Evolutionary conservation across 2,797 vertebrate genomes (phyloP).

Genomic region (Chelidonichthys spinosus): DNA sequence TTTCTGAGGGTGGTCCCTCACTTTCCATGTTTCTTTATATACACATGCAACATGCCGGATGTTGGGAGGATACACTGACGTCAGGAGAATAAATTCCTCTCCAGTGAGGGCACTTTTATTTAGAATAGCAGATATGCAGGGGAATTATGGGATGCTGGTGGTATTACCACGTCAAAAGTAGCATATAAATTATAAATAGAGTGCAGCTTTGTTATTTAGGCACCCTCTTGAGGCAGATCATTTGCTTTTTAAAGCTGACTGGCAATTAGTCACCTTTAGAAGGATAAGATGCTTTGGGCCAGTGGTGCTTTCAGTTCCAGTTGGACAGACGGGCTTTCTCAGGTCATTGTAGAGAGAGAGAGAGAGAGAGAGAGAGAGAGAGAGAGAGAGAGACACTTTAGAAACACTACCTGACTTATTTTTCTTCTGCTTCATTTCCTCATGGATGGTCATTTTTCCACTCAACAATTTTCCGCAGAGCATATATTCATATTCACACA

Average conservation of each 20-base stretch:
- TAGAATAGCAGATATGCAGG: conserved; percentile 62
- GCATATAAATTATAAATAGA: conserved; percentile 67
- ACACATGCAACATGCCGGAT: conserved; percentile 52
- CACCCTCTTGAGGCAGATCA: conserved; percentile 39
- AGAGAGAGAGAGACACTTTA: not conserved
- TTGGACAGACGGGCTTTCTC: conserved; percentile 5
- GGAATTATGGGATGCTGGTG: conserved; percentile 62
- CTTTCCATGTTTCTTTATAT: conserved; percentile 28
- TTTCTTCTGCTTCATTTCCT: not conserved
- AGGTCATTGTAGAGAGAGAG: not conserved
- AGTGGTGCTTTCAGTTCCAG: conserved; percentile 7
- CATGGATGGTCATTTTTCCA: not conserved
- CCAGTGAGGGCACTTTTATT: conserved; percentile 74
- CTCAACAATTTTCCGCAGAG: not conserved
- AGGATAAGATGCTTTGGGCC: conserved; percentile 10
- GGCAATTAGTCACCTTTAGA: conserved; percentile 42
- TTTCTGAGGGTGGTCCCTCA: conserved; percentile 16
- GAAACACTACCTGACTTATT: not conserved
- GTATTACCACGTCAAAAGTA: conserved; percentile 67
- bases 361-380: too few relatives aligned
- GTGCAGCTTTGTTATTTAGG: conserved; percentile 49
- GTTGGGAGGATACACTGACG: conserved; percentile 58
- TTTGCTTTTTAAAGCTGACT: conserved; percentile 46
- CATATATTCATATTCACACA: not conserved
- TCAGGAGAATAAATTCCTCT: conserved; percentile 69